These are phyloP conservation scores for Isurus oxyrinchus DNA, from an alignment of 2,113 vertebrate genomes.

Conservation along the genomic window DNA sequence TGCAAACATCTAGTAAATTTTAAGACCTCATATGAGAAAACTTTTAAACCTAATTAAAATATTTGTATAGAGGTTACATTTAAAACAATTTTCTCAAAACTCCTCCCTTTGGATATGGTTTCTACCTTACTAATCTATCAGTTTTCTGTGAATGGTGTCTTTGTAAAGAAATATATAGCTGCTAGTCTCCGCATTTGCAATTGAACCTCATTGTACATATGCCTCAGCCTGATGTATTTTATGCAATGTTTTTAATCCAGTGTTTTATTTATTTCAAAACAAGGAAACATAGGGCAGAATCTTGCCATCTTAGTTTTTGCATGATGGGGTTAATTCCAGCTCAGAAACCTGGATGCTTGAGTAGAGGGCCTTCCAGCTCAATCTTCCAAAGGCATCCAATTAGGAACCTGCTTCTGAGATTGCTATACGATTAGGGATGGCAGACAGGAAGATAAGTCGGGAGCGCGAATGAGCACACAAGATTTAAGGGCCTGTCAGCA, in stretches of 20 bases:
- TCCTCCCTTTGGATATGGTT: conserved; percentile 16
- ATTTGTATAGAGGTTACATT: neutral
- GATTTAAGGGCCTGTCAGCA: neutral
- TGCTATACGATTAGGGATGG: neutral
- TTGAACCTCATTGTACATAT: neutral
- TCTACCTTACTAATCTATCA: neutral
- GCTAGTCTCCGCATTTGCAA: conserved; percentile 3
- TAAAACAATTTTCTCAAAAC: conserved; percentile 24
- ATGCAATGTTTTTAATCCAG: neutral
- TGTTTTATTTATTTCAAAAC: neutral
- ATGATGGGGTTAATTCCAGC: neutral
- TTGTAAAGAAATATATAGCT: conserved; percentile 24
- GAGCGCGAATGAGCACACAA: neutral
- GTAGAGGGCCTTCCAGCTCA: neutral
- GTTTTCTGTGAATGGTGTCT: conserved; percentile 27
- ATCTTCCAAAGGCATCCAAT: neutral
- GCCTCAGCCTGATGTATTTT: neutral
- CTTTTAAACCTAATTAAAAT: conserved; percentile 19
- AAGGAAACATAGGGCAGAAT: neutral
- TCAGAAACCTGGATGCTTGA: neutral
- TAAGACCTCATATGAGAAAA: conserved; percentile 4
- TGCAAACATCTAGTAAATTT: neutral
- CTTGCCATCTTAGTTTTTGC: neutral
- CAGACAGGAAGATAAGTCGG: neutral
- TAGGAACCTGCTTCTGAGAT: neutral